These are phyloP conservation scores for Merops nubicus DNA, from an alignment of 2,113 vertebrate genomes.

Conservation along the genomic window DNA sequence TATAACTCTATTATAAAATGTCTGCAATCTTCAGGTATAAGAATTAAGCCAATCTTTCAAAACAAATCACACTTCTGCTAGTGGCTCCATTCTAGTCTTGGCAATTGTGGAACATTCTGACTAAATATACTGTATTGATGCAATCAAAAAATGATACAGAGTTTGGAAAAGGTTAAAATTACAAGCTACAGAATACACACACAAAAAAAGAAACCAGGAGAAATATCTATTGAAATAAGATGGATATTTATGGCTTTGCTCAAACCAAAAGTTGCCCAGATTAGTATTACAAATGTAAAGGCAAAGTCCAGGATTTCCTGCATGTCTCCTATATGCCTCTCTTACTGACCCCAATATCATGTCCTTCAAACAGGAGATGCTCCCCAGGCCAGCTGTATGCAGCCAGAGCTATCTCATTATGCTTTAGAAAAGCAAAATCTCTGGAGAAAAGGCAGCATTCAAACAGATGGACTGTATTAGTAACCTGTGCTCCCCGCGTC, in stretches of 20 bases:
- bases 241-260: not conserved
- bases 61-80: not conserved
- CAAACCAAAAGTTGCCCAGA: not conserved
- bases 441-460: not conserved
- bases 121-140: not conserved
- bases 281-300: not conserved
- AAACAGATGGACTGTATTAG: constrained; percentile 18
- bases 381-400: not conserved
- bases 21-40: not conserved
- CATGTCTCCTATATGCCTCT: not conserved
- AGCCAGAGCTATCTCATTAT: not conserved
- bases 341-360: not conserved
- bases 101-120: not conserved
- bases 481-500: not conserved
- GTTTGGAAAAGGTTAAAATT: not conserved
- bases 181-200: not conserved
- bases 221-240: not conserved
- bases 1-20: not conserved
- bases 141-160: not conserved
- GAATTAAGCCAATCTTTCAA: not conserved
- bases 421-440: not conserved
- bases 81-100: not conserved
- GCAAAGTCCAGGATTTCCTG: not conserved
- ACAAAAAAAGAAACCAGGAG: not conserved
- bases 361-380: not conserved